These are phyloP conservation scores for Philereme transversata DNA, from an alignment of 2,888 invertebrate genomes.

Conservation along the genomic window DNA sequence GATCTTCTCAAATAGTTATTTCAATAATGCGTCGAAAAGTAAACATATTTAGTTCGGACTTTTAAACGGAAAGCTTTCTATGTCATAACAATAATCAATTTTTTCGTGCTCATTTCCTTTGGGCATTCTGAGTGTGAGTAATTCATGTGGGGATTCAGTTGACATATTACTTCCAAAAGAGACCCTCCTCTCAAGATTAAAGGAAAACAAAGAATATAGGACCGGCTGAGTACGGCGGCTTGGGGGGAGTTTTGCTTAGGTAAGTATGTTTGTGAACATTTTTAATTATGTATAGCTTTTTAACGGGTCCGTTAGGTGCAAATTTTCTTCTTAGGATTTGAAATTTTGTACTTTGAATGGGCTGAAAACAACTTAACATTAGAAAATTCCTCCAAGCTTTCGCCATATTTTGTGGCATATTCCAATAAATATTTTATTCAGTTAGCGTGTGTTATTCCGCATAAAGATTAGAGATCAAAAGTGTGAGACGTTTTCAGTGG, in stretches of 20 bases:
- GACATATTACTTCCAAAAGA: slow-evolving; percentile 63
- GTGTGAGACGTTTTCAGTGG: slow-evolving; percentile 43
- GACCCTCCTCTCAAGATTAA: slow-evolving; percentile 56
- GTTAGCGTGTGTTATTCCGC: slow-evolving; percentile 13
- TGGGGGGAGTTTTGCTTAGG: slow-evolving; percentile 42
- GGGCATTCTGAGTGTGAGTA: slow-evolving; percentile 62
- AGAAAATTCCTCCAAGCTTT: too few relatives aligned
- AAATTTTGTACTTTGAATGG: too few relatives aligned
- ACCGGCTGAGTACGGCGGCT: slow-evolving; percentile 36
- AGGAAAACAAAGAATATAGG: slow-evolving; percentile 53
- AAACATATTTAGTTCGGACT: background rate
- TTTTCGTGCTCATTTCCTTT: slow-evolving; percentile 51
- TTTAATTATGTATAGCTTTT: slow-evolving; percentile 32
- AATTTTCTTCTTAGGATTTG: too few relatives aligned
- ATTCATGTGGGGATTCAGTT: slow-evolving; percentile 64
- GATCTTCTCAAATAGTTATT: background rate
- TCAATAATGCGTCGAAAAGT: slow-evolving; percentile 8
- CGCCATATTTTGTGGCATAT: too few relatives aligned
- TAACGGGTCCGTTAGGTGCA: slow-evolving; percentile 10
- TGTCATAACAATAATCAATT: slow-evolving; percentile 30
- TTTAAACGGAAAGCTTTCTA: slow-evolving; percentile 17
- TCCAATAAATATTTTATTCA: background rate
- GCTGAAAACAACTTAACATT: too few relatives aligned
- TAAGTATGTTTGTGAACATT: slow-evolving; percentile 33
- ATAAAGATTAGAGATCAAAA: slow-evolving; percentile 31